Base-by-base conservation (phyloP, 2,113 vertebrate genomes). In the Pithys albifrons region DNA sequence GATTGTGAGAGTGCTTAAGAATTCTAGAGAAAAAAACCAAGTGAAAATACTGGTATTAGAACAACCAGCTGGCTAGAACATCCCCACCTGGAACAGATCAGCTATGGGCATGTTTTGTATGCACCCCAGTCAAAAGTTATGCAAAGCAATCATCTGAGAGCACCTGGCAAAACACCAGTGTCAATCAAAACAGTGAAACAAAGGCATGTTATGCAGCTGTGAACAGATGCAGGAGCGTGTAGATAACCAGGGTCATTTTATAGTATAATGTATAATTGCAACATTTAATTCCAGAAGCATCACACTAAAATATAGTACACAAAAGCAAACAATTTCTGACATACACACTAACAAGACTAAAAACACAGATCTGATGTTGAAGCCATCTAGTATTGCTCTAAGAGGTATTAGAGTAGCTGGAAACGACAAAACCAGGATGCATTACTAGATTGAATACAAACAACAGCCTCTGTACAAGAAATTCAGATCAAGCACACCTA, bases 271-370 rank as follows among this genome's bases (percentile, higher is more conserved):
- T 88, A 80, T 57, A 79, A 39, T 14, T 77, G 71, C 27, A 64
- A 92, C 65, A 81, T 52, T 69, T 90, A 86, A 91, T 85, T 94
- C n/a, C 31, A 59, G 77, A 83, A 95, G 54, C n/a, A 86, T 78
- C 25, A 66, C 67, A 64, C n/a, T 71, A 82, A 94, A 91, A 85
- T 51, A 80, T 4, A 75, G 28, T 17, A 84, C 71, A 67, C 37
- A 90, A 88, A 90, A 80, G 33, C 18, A 4, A 96, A 83, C 46
- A 12, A 57, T 46, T 78, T 74, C 82, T 84, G 88, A 86, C 73
- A 78, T 9, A 31, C 7, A 75, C 31, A 33, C 19, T 72, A 75
- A 31, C 28, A 28, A 71, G 73, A 88, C 76, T 72, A 15, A 75
- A 92, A 90, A 49, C n/a, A 70, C 39, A 85, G 43, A 73, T 69